Conservation (phyloP, 2,888 invertebrate genomes). For the Pterostichus madidus region DNA sequence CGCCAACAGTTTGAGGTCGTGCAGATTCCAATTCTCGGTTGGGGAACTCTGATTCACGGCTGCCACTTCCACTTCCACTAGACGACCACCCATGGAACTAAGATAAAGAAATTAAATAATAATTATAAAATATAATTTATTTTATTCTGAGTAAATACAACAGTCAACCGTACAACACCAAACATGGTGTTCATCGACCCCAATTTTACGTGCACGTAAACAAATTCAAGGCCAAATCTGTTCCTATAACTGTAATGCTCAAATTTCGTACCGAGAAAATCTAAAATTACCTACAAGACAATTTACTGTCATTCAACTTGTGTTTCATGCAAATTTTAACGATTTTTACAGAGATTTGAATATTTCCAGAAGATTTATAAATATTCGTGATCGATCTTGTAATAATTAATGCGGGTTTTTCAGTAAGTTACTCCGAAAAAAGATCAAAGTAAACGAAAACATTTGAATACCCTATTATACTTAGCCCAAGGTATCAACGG, state of each 20-base stretch:
- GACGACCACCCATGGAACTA: slow-evolving; percentile 66
- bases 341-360: not conserved
- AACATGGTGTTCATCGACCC: not conserved
- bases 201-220: slow-evolving; percentile 13
- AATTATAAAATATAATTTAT: too few species aligned
- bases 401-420: too few species aligned
- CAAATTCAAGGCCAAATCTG: slow-evolving; percentile 30
- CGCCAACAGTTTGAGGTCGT: slow-evolving; percentile 97
- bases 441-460: too few species aligned
- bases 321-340: not conserved
- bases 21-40: slow-evolving; percentile 91
- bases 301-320: not conserved
- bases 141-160: too few species aligned
- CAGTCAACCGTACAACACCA: not conserved
- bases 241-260: not conserved
- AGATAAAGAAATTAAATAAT: not conserved
- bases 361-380: not conserved
- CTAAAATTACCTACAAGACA: not conserved
- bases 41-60: slow-evolving; percentile 74
- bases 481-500: too few species aligned
- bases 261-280: not conserved
- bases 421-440: too few species aligned
- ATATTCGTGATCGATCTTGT: not conserved
- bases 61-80: slow-evolving; percentile 68
- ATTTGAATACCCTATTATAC: too few species aligned